Base-by-base conservation (phyloP, 1,140 invertebrate species). In the Ceratosolen fusciceps region DNA sequence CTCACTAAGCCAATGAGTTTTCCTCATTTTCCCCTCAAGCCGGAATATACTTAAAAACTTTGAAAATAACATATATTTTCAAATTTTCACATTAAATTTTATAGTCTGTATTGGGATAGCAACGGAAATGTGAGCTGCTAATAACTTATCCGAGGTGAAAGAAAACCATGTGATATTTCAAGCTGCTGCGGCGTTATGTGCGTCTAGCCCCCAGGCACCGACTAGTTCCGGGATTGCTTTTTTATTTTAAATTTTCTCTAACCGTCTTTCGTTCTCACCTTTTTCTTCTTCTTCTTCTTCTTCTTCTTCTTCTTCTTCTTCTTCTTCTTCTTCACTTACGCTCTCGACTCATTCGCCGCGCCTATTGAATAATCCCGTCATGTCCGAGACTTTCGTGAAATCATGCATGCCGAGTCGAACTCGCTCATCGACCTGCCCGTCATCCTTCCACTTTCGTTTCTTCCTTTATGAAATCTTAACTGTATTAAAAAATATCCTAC, bases 171-270 rank as follows among this genome's bases (percentile, higher is more conserved):
- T 21, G 8, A 3, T 37, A 29, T 43, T 67, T 39, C 37, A 67
- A n/a, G 8, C 10, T 9, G 21, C 14, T 26, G 21, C 29, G 67
- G 26, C 37, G 24, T 19, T 62, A 34, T 37, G 12, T 62, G 12
- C 26, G 26, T 65, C 12, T 37, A 39, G 29, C 39, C 58, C 26
- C 19, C 4, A n/a, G 60, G 43, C 52, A 29, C 47, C 10, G 21
- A n/a, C 60, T 29, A 52, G 26, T 75, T 75, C 60, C 60, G 74
- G 29, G 26, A 65, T 52, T 24, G 29, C 0, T 29, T 62, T 75
- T 75, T 52, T 37, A 37, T 65, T 37, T 4, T 60, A 24, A 8
- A 5, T 72, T 54, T 71, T 52, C 19, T 67, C 3, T 43, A n/a
- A n/a, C 8, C 10, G 21, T 39, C 21, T 31, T 16, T 34, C 60